These are phyloP conservation scores for Macrosiphum euphorbiae DNA, from an alignment of 2,888 invertebrate species.

Conservation along the genomic window DNA sequence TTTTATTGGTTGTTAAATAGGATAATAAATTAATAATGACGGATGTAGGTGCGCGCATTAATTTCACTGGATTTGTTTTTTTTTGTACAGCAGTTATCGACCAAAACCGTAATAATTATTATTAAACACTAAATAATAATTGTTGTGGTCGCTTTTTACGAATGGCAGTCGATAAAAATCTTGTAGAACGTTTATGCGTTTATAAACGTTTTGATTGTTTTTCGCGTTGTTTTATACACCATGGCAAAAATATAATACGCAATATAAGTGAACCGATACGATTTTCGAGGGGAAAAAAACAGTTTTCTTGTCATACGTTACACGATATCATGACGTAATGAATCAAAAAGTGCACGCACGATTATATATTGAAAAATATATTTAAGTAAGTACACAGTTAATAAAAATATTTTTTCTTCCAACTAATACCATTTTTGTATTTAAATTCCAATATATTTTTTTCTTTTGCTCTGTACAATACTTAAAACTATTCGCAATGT, in stretches of 20 bases:
- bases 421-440: neutral
- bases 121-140: conserved; percentile 25
- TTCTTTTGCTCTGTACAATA: neutral
- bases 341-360: neutral
- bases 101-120: conserved; percentile 15
- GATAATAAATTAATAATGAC: conserved; percentile 49
- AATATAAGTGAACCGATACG: neutral
- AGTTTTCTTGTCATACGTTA: neutral
- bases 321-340: neutral
- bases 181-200: neutral
- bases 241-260: neutral
- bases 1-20: conserved; percentile 51
- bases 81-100: neutral
- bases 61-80: neutral
- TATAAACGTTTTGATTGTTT: conserved; percentile 35
- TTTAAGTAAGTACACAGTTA: no score
- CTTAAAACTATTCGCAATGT: neutral
- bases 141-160: neutral
- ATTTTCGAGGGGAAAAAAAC: neutral
- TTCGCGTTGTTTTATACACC: neutral
- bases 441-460: neutral
- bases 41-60: neutral
- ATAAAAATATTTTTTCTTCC: no score
- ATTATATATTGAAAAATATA: no score
- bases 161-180: neutral